Percentiles rank a stretch among this genome's conserved stretches.
phyloP scores from a whole-genome alignment of 1,140 invertebrate species.

The Ceratoteleas bidentatus region DNA sequence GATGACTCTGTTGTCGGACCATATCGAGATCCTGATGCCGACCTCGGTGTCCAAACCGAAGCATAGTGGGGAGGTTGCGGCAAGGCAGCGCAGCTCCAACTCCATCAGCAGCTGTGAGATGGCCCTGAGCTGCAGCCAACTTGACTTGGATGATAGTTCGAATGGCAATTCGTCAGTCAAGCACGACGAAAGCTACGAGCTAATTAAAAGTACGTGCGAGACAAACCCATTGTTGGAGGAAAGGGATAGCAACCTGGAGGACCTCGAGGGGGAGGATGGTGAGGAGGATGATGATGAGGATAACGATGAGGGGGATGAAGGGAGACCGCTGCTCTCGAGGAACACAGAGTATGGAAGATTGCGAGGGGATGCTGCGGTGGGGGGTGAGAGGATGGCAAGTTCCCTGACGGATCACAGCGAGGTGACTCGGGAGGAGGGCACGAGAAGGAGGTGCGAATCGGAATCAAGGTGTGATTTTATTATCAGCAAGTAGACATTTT shows the following conservation, averaged over 20 bases:
- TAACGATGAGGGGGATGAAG: constrained; percentile 11
- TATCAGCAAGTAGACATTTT: too few relatives aligned
- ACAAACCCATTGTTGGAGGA: constrained; percentile 6
- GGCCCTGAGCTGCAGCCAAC: constrained; percentile 76
- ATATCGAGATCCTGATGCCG: constrained; percentile 79
- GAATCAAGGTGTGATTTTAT: constrained; percentile 59
- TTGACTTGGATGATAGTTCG: constrained; percentile 73
- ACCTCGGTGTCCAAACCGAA: constrained; percentile 75
- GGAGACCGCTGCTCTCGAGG: constrained; percentile 5
- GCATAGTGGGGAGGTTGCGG: constrained; percentile 54
- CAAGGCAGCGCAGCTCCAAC: constrained; percentile 77
- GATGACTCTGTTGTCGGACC: constrained; percentile 61
- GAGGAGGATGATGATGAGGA: constrained; percentile 22
- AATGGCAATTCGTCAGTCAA: constrained; percentile 67
- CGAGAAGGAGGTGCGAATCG: constrained; percentile 60
- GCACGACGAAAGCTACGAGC: constrained; percentile 51
- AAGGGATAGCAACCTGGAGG: background rate
- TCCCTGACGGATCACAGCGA: constrained; percentile 19
- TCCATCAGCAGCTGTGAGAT: constrained; percentile 81
- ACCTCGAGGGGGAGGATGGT: constrained; percentile 2
- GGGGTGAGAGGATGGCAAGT: constrained; percentile 4
- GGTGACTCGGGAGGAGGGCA: constrained; percentile 13
- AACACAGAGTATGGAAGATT: constrained; percentile 4
- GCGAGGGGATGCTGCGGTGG: background rate
- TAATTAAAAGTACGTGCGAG: constrained; percentile 18